These are phyloP conservation scores for Leptothorax acervorum DNA, from an alignment of 2,888 invertebrate genomes.

Conservation along the genomic window DNA sequence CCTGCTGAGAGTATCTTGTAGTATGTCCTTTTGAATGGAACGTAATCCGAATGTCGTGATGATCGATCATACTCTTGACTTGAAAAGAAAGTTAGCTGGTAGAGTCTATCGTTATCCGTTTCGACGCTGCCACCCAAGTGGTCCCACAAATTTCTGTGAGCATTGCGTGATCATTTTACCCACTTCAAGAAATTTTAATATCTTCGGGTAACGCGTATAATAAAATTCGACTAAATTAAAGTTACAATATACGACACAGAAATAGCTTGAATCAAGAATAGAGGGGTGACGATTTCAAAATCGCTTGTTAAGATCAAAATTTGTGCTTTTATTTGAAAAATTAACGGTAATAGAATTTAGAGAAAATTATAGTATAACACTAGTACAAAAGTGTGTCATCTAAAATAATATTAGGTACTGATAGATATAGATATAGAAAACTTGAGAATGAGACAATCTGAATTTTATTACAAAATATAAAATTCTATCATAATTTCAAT, in stretches of 20 bases:
- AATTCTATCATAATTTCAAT: neutral
- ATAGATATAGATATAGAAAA: neutral
- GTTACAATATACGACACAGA: neutral
- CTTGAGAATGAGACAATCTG: neutral
- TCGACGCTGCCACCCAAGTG: conserved; percentile 29
- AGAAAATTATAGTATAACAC: neutral
- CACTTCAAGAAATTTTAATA: neutral
- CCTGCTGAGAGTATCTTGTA: conserved; percentile 57
- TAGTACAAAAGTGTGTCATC: neutral
- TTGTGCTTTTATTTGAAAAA: neutral
- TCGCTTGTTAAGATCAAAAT: neutral
- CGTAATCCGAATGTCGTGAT: conserved; percentile 56
- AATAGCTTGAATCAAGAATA: neutral
- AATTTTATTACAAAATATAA: neutral
- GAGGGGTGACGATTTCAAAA: neutral
- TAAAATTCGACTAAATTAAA: neutral
- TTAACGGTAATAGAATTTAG: neutral
- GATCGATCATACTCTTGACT: conserved; percentile 62
- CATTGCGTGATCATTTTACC: neutral
- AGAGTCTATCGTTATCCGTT: conserved; percentile 54
- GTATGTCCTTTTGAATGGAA: conserved; percentile 52
- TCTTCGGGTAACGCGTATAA: no score
- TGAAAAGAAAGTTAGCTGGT: conserved; percentile 53
- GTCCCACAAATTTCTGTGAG: conserved; percentile 14
- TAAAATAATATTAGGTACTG: neutral